Conservation (phyloP, 2,797 vertebrate genomes). For the Acestrorhynchus altus region DNA sequence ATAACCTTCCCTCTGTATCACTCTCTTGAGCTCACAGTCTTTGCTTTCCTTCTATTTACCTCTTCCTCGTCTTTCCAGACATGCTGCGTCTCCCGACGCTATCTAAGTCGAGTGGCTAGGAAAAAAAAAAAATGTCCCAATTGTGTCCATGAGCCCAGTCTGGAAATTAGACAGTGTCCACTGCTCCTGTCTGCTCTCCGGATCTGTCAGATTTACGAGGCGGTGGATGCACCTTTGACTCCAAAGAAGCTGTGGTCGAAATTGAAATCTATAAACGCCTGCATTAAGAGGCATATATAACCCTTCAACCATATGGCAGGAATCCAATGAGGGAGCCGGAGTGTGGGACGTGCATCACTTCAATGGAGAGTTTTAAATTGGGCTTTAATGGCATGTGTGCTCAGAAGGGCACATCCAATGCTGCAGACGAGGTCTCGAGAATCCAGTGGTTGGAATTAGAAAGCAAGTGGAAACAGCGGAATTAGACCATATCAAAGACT, state of each 20-base stretch:
- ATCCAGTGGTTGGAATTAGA: background rate
- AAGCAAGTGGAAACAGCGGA: constrained; percentile 28
- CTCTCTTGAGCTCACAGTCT: background rate
- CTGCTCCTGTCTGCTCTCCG: background rate
- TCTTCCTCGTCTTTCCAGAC: background rate
- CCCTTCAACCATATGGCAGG: constrained; percentile 24
- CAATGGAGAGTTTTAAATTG: constrained; percentile 43
- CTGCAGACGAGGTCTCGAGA: constrained; percentile 2
- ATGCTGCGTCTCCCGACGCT: background rate
- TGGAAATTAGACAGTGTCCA: constrained; percentile 12
- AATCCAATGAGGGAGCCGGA: constrained; percentile 33
- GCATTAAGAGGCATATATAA: constrained; percentile 36
- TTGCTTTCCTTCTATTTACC: background rate
- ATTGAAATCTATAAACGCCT: constrained; percentile 44
- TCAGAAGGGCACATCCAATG: background rate
- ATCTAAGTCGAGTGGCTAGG: background rate
- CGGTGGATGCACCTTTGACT: constrained; percentile 52
- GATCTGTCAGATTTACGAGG: constrained; percentile 38
- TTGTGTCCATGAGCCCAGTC: constrained; percentile 36
- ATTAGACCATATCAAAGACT: constrained; percentile 36
- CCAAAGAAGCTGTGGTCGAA: constrained; percentile 41
- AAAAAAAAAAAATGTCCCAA: too few species aligned
- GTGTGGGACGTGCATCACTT: constrained; percentile 34
- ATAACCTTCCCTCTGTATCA: background rate
- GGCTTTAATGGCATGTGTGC: constrained; percentile 33